A percentile compares a stretch with the other conserved stretches of the same genome.
Evolutionary conservation across 2,797 vertebrate genomes (phyloP).

Genomic region (Acipenser ruthenus): DNA sequence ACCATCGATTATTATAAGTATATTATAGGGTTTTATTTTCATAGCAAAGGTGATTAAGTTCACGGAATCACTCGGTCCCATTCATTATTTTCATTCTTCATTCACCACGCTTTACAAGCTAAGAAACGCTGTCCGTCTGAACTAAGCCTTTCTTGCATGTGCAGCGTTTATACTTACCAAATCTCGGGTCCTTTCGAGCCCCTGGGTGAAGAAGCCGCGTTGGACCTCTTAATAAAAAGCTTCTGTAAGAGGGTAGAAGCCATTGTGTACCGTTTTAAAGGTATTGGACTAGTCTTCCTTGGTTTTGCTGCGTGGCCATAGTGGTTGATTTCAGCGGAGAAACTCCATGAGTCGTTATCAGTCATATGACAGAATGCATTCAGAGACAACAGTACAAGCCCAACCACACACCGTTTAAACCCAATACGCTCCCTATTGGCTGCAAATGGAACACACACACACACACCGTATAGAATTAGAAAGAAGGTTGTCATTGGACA

Average conservation of each 20-base stretch:
- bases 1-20: not conserved
- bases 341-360: constrained; percentile 24
- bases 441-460: not conserved
- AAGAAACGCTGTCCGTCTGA: not conserved
- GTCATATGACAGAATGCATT: constrained; percentile 17
- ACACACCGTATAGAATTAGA: not conserved
- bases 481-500: constrained; percentile 7
- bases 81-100: not conserved
- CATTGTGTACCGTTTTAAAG: constrained; percentile 28
- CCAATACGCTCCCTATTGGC: constrained; percentile 14
- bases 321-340: constrained; percentile 29
- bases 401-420: constrained; percentile 11
- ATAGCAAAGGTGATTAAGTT: not conserved
- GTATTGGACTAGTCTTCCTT: not conserved
- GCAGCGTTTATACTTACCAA: constrained; percentile 28
- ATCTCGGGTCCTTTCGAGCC: constrained; percentile 40
- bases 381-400: constrained; percentile 2
- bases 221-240: constrained; percentile 58
- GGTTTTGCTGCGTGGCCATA: constrained; percentile 27
- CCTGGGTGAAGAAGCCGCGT: constrained; percentile 8
- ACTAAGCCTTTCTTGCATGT: not conserved
- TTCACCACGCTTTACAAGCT: not conserved
- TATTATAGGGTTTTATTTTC: not conserved
- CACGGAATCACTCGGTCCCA: not conserved
- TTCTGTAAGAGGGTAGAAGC: constrained; percentile 57